These are phyloP conservation scores for Plodia interpunctella DNA, from an alignment of 1,140 invertebrate genomes.

Conservation along the genomic window DNA sequence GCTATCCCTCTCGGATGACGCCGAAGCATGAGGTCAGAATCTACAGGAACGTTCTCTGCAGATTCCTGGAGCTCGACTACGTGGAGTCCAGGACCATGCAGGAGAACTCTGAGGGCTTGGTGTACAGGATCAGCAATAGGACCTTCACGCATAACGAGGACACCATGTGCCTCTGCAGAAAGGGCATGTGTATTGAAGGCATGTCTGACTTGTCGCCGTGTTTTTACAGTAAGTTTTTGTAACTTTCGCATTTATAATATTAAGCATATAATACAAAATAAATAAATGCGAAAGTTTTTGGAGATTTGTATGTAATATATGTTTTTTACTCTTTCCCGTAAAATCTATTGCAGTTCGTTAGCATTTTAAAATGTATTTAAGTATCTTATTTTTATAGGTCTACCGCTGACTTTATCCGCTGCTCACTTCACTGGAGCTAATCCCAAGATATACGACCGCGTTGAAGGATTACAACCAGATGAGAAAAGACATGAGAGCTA, in stretches of 20 bases:
- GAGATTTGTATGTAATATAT: too few species aligned
- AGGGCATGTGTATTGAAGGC: slow-evolving; percentile 79
- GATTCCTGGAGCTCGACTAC: slow-evolving; percentile 79
- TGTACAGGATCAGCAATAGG: slow-evolving; percentile 62
- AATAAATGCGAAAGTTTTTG: too few species aligned
- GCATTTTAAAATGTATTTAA: not conserved
- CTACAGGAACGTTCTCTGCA: slow-evolving; percentile 83
- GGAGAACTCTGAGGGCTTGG: slow-evolving; percentile 67
- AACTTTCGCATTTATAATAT: too few species aligned
- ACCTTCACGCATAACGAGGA: slow-evolving; percentile 78
- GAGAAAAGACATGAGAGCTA: slow-evolving; percentile 74
- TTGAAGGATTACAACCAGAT: slow-evolving; percentile 83
- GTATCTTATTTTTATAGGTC: slow-evolving; percentile 66
- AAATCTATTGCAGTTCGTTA: too few species aligned
- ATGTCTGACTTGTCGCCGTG: slow-evolving; percentile 83
- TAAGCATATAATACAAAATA: too few species aligned
- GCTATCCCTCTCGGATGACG: slow-evolving; percentile 78
- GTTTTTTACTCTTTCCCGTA: too few species aligned
- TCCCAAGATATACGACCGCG: slow-evolving; percentile 78
- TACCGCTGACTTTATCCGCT: slow-evolving; percentile 84
- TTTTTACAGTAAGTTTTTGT: slow-evolving; percentile 81
- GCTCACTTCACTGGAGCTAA: slow-evolving; percentile 88
- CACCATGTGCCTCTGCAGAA: slow-evolving; percentile 80
- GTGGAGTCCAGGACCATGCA: slow-evolving; percentile 50
- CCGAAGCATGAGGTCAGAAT: slow-evolving; percentile 76